These are phyloP conservation scores for Melanotaenia trifasciata DNA, from an alignment of 2,797 vertebrate genomes.

Conservation along the genomic window DNA sequence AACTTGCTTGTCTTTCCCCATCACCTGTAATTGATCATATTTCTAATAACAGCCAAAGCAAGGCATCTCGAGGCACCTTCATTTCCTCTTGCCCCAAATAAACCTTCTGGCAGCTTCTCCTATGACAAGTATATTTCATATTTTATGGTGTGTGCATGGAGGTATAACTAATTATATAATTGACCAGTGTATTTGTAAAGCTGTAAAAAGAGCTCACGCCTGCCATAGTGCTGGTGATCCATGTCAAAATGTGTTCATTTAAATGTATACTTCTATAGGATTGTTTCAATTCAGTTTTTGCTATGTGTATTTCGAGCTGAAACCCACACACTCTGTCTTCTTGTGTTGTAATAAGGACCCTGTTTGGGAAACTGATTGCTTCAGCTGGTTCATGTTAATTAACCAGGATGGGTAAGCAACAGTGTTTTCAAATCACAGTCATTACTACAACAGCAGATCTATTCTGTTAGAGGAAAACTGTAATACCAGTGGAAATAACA, in stretches of 20 bases:
- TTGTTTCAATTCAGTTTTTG: background rate
- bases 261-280: background rate
- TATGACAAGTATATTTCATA: conserved; percentile 12
- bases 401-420: background rate
- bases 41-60: conserved; percentile 34
- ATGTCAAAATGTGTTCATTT: background rate
- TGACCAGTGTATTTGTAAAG: conserved; percentile 17
- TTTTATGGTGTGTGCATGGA: conserved; percentile 1
- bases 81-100: conserved; percentile 31
- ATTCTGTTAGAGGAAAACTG: conserved; percentile 7
- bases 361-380: conserved; percentile 20
- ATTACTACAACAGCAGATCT: conserved; percentile 2
- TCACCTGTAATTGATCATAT: conserved; percentile 29
- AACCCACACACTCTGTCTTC: conserved; percentile 10
- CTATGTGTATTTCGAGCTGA: too few species aligned
- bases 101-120: conserved; percentile 23
- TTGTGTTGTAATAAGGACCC: conserved; percentile 1
- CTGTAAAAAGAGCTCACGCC: conserved; percentile 7
- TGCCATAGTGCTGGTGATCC: background rate
- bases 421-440: conserved; percentile 3
- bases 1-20: background rate
- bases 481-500: conserved; percentile 11
- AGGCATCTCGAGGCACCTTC: conserved; percentile 22
- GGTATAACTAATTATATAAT: conserved; percentile 15
- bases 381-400: conserved; percentile 20